phyloP scores from a whole-genome alignment of 2,113 vertebrate genomes.

The Alligator sinensis region DNA sequence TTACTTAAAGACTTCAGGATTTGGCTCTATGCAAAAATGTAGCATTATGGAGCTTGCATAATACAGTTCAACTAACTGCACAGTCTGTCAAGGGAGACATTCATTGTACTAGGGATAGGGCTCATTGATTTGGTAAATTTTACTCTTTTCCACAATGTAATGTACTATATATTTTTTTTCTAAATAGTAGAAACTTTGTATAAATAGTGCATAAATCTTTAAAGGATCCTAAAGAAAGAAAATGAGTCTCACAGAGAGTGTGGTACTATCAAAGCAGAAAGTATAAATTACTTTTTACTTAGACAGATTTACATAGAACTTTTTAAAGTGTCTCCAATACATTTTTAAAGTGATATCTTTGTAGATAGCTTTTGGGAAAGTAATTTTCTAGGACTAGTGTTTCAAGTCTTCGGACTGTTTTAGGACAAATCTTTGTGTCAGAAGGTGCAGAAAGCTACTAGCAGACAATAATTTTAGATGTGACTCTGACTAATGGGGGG shows the following conservation, averaged over 20 bases:
- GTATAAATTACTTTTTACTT: neutral
- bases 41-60: neutral
- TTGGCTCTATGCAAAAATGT: neutral
- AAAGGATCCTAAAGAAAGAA: neutral
- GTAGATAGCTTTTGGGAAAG: too few relatives aligned
- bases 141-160: neutral
- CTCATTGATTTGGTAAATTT: neutral
- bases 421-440: conserved; percentile 68
- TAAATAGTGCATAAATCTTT: neutral
- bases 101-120: neutral
- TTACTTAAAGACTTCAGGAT: neutral
- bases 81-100: neutral
- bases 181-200: neutral
- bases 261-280: neutral
- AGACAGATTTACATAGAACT: neutral
- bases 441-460: conserved; percentile 67
- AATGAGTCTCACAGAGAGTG: too few relatives aligned
- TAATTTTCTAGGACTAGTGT: too few relatives aligned
- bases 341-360: neutral
- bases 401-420: neutral
- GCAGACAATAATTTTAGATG: conserved; percentile 70
- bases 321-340: neutral
- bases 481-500: conserved; percentile 67
- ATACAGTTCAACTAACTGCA: neutral
- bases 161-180: neutral